phyloP scores from a whole-genome alignment of 1,140 invertebrate genomes.

The Limonius californicus region DNA sequence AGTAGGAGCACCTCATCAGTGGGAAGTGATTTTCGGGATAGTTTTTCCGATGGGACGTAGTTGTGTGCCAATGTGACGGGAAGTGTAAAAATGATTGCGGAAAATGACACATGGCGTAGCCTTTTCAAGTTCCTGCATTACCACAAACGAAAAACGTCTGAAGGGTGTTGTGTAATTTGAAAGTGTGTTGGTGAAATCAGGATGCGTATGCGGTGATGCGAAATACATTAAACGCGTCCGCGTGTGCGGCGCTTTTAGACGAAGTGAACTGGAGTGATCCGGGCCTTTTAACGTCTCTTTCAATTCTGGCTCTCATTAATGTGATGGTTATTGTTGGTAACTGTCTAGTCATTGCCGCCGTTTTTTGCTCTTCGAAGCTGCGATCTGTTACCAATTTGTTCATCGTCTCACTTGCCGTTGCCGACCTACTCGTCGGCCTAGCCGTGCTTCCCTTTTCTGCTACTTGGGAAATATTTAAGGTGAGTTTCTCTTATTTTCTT shows the following conservation, averaged over 20 bases:
- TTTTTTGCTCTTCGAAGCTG: slow-evolving; percentile 81
- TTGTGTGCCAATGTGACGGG: too few relatives aligned
- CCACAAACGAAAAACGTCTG: not conserved
- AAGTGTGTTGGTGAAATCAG: not conserved
- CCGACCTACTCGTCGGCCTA: slow-evolving; percentile 86
- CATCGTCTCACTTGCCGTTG: slow-evolving; percentile 89
- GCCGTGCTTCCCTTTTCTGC: slow-evolving; percentile 89
- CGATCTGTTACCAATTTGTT: slow-evolving; percentile 93
- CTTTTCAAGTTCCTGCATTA: not conserved
- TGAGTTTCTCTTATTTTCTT: slow-evolving; percentile 46
- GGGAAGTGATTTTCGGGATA: too few relatives aligned
- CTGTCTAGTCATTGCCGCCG: slow-evolving; percentile 86
- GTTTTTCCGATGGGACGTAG: too few relatives aligned
- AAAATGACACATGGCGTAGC: not conserved
- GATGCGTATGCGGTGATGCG: slow-evolving; percentile 28
- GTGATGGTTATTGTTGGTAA: slow-evolving; percentile 86
- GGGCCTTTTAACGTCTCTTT: slow-evolving; percentile 66
- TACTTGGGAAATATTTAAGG: slow-evolving; percentile 85
- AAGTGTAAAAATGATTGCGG: not conserved
- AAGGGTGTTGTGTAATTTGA: not conserved
- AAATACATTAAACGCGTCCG: slow-evolving; percentile 64
- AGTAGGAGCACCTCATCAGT: too few relatives aligned
- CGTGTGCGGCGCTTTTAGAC: slow-evolving; percentile 69
- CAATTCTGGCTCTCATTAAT: slow-evolving; percentile 76
- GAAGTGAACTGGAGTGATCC: slow-evolving; percentile 75